A percentile compares a stretch with the other conserved stretches of the same genome.
Evolutionary conservation across 2,113 vertebrate species (phyloP).

Genomic region (Nycticebus coucang): DNA sequence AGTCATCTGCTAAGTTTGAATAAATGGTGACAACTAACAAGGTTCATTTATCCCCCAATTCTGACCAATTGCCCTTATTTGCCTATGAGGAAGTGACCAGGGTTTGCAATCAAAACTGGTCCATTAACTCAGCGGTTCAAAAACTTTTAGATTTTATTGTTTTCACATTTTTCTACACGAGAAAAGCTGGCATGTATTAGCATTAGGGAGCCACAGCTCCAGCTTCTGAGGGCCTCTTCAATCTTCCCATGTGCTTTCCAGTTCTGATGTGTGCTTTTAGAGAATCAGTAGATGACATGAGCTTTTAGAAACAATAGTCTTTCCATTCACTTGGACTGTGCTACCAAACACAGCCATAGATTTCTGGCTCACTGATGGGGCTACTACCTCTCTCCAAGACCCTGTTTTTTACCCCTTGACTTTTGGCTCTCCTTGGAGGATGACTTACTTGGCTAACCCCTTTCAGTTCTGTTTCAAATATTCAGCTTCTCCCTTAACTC

Average conservation of each 20-base stretch:
- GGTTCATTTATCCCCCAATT: background rate
- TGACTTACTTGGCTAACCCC: no score
- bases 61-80: background rate
- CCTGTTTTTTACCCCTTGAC: background rate
- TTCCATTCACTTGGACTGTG: background rate
- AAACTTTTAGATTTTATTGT: background rate
- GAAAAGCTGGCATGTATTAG: background rate
- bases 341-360: background rate
- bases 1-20: background rate
- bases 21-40: background rate
- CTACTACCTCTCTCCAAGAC: background rate
- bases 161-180: background rate
- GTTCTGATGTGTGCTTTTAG: background rate
- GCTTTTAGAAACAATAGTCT: background rate
- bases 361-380: background rate
- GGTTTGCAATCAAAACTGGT: background rate
- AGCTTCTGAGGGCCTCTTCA: background rate
- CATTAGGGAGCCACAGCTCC: background rate
- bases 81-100: background rate
- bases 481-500: background rate
- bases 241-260: background rate
- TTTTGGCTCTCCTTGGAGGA: background rate
- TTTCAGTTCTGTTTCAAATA: background rate
- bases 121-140: background rate
- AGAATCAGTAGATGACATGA: background rate